Percentiles rank a stretch among this genome's conserved stretches.
Evolutionary conservation across 1,140 invertebrate species (phyloP).

Genomic region (Formica selysi): DNA sequence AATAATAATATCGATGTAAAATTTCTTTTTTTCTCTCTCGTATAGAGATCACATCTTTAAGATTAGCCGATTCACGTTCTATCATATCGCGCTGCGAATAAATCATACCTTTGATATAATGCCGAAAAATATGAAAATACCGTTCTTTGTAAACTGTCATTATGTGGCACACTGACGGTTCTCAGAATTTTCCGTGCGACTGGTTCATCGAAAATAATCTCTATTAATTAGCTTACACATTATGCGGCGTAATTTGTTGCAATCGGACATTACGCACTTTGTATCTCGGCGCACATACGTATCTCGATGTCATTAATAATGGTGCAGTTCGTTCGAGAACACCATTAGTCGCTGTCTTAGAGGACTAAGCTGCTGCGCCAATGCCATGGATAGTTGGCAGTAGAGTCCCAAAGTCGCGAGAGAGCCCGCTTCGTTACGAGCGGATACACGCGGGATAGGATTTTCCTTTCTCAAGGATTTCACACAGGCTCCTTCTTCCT

Average conservation of each 20-base stretch:
- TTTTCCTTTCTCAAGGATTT: constrained; percentile 68
- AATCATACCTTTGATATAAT: constrained; percentile 23
- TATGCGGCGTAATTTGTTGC: constrained; percentile 57
- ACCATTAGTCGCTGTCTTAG: constrained; percentile 57
- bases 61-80: not conserved
- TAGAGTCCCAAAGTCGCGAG: constrained; percentile 52
- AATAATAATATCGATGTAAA: constrained; percentile 21
- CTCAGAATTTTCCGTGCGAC: constrained; percentile 45
- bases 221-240: constrained; percentile 39
- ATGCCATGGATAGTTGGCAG: constrained; percentile 37
- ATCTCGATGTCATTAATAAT: constrained; percentile 62
- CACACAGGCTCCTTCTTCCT: constrained; percentile 3
- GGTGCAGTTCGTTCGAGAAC: constrained; percentile 48
- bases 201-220: constrained; percentile 37
- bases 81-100: not conserved
- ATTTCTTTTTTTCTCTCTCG: not conserved
- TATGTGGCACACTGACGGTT: constrained; percentile 3
- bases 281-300: constrained; percentile 27
- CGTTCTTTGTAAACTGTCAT: constrained; percentile 10
- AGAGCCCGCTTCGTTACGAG: constrained; percentile 63
- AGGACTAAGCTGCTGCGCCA: constrained; percentile 40
- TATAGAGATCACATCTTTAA: constrained; percentile 21
- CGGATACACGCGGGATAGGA: constrained; percentile 59
- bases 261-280: constrained; percentile 48
- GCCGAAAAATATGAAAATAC: constrained; percentile 23